Base-by-base conservation (phyloP, 2,888 invertebrate genomes). In the Rhagophthalmus giganteus region DNA sequence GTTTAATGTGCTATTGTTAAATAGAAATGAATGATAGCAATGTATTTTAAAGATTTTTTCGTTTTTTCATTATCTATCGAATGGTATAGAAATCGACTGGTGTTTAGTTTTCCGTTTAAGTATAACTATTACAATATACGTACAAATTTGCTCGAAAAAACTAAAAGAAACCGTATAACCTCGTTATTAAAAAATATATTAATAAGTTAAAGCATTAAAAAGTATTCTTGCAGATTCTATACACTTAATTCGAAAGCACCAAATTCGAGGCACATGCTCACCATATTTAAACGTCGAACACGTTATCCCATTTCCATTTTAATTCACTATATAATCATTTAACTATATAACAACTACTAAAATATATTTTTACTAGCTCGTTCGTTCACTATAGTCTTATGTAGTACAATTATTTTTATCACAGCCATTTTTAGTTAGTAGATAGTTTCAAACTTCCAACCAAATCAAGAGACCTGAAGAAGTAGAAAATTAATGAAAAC, bases 261-360 rank as follows among this genome's bases (percentile, higher is more conserved):
- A 16, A 46, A 25, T 25, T 40, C 35, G 44, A 35, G 40, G 41
- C 54, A 59, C 68, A 67, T 66, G 67, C 68, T 68, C 68, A 68
- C 68, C 68, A 59, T 64, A 14, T 42, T 31, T 28, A 9, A 13
- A 37, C 61, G 41, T 56, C 37, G 51, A 41, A 57, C 56, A 58
- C 55, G 61, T 57, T 66, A 60, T 65, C 59, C 63, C 62, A 60
- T 54, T 58, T 66, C 64, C 65, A 63, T 62, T 65, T 65, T 60
- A 62, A 57, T 63, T 65, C 52, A 58, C 46, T 57, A 56, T 49
- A 31, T 35, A 47, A 13, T n/a, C n/a, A n/a, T n/a, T n/a, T n/a
- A n/a, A n/a, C n/a, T n/a, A n/a, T n/a, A n/a, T n/a, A n/a, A n/a
- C n/a, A n/a, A n/a, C n/a, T n/a, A n/a, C n/a, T n/a, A n/a, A n/a